A percentile compares a stretch with the other conserved stretches of the same genome.
Conservation (phyloP, 1,140 invertebrate species). For the Contarinia nasturtii region DNA sequence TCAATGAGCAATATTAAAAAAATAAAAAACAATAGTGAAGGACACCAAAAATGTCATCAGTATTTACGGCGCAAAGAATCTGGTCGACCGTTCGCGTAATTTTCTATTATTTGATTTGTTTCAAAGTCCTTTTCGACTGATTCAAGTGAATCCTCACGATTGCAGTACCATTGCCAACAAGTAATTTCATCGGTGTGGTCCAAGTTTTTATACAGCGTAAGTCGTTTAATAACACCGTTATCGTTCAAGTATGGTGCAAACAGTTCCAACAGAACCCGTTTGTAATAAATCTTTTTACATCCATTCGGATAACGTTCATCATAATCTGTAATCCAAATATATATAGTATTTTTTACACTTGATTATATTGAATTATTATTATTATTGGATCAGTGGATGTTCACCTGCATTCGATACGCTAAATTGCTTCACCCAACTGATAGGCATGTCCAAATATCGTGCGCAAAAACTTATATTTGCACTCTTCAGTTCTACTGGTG, state of each 20-base stretch:
- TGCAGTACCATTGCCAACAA: constrained; percentile 45
- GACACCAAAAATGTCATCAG: neutral
- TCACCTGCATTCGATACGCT: too few species aligned
- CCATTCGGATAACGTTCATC: constrained; percentile 53
- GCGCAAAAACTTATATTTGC: constrained; percentile 30
- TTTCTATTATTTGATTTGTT: constrained; percentile 36
- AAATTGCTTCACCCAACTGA: constrained; percentile 37
- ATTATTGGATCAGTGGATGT: too few species aligned
- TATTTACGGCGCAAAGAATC: constrained; percentile 44
- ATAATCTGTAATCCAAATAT: constrained; percentile 45
- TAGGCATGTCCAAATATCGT: constrained; percentile 62
- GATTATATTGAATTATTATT: too few species aligned
- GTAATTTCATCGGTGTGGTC: constrained; percentile 35
- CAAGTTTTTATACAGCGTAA: constrained; percentile 49
- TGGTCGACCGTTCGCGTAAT: constrained; percentile 42
- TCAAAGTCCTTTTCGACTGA: constrained; percentile 35
- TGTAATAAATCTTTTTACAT: constrained; percentile 50
- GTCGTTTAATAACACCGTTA: constrained; percentile 40
- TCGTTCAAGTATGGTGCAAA: constrained; percentile 53
- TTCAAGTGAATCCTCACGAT: constrained; percentile 45
- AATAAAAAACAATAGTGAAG: neutral
- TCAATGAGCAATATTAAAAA: constrained; percentile 12
- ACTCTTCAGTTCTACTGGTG: constrained; percentile 26
- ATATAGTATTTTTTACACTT: constrained; percentile 17
- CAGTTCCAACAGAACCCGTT: constrained; percentile 52